Evolutionary conservation across 2,888 invertebrate species (phyloP).

Genomic region (Pelosia muscerda): DNA sequence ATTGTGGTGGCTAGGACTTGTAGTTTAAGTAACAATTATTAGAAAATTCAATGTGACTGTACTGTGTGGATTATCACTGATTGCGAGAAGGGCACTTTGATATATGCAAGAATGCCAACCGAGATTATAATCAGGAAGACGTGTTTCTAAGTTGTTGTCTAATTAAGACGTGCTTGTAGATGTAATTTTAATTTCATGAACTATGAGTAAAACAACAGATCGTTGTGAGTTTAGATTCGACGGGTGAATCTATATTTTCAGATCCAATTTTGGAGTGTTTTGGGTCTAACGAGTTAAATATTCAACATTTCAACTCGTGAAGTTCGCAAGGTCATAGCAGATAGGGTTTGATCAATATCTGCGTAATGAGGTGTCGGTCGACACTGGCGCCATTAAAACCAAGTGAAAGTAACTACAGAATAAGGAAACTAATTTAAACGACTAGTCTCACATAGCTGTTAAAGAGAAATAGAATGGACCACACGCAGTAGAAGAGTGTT

Average conservation of each 20-base stretch:
- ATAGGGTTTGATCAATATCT: slow-evolving; percentile 75
- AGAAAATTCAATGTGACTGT: slow-evolving; percentile 65
- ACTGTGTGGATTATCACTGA: slow-evolving; percentile 37
- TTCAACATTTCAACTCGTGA: slow-evolving; percentile 64
- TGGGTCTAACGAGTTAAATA: slow-evolving; percentile 61
- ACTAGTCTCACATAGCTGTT: slow-evolving; percentile 59
- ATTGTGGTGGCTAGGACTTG: slow-evolving; percentile 73
- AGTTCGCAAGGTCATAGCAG: slow-evolving; percentile 67
- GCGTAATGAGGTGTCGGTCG: slow-evolving; percentile 72
- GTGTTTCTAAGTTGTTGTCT: slow-evolving; percentile 38
- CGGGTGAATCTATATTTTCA: slow-evolving; percentile 20
- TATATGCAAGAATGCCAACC: slow-evolving; percentile 38
- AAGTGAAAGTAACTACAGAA: slow-evolving; percentile 64
- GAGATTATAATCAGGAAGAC: slow-evolving; percentile 39
- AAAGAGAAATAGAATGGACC: slow-evolving; percentile 58
- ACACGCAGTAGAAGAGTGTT: slow-evolving; percentile 52
- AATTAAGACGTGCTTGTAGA: slow-evolving; percentile 40
- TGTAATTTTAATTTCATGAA: slow-evolving; percentile 36
- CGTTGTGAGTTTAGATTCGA: slow-evolving; percentile 9
- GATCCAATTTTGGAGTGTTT: slow-evolving; percentile 38
- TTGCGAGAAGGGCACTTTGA: slow-evolving; percentile 33
- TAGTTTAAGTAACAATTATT: slow-evolving; percentile 73
- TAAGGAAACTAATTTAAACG: slow-evolving; percentile 76
- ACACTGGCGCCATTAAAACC: slow-evolving; percentile 73
- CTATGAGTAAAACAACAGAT: slow-evolving; percentile 14